phyloP scores from a whole-genome alignment of 2,797 vertebrate genomes.

The Rhodeus uyekii region DNA sequence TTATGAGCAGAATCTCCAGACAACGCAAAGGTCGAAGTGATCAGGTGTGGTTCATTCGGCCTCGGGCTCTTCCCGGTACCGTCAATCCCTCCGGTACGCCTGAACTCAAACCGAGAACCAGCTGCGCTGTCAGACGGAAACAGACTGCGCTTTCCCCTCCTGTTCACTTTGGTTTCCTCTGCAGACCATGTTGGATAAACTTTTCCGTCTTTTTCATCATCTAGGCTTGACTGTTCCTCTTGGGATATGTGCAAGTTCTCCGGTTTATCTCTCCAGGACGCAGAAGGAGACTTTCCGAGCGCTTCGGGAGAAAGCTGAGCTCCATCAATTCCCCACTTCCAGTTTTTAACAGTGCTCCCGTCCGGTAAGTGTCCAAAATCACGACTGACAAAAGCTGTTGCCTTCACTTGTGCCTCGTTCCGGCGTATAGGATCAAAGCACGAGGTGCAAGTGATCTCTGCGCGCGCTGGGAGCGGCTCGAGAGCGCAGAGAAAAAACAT shows the following conservation, averaged over 20 bases:
- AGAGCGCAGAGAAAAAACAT: slow-evolving; percentile 28
- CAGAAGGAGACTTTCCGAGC: background rate
- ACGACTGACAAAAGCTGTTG: background rate
- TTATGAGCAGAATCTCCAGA: slow-evolving; percentile 92
- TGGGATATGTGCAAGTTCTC: background rate
- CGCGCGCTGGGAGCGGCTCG: slow-evolving; percentile 45
- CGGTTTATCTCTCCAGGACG: background rate
- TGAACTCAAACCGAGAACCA: slow-evolving; percentile 71
- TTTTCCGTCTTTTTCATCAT: slow-evolving; percentile 4
- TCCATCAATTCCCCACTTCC: background rate
- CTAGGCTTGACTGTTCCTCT: background rate
- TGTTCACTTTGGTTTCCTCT: slow-evolving; percentile 6
- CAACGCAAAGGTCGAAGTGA: slow-evolving; percentile 89
- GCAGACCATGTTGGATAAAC: slow-evolving; percentile 9
- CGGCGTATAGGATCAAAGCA: slow-evolving; percentile 41
- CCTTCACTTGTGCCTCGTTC: slow-evolving; percentile 11
- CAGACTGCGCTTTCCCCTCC: slow-evolving; percentile 37
- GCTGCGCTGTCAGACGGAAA: slow-evolving; percentile 59
- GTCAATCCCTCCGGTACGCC: slow-evolving; percentile 74
- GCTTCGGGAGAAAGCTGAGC: slow-evolving; percentile 22
- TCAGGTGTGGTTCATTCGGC: slow-evolving; percentile 81
- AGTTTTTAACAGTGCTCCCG: background rate
- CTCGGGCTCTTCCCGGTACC: slow-evolving; percentile 66
- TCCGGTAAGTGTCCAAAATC: background rate
- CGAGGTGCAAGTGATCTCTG: slow-evolving; percentile 75